Evolutionary conservation across 2,797 vertebrate species (phyloP).

Genomic region (Eulemur rubriventer): DNA sequence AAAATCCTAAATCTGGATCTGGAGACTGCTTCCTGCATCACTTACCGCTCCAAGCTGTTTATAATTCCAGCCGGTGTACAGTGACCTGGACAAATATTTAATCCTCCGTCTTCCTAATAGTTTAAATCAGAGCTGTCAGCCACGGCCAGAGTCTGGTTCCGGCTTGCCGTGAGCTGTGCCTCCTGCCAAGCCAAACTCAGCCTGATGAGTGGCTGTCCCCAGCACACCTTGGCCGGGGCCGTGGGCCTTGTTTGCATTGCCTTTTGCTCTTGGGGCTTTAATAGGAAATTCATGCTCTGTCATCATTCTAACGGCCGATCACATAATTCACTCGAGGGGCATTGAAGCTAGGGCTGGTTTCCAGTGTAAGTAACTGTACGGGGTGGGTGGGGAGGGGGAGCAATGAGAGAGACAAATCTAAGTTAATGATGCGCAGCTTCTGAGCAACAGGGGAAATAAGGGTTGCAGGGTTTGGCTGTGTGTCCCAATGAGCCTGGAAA

Average conservation of each 20-base stretch:
- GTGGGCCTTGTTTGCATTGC: constrained; percentile 52
- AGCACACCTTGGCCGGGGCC: constrained; percentile 62
- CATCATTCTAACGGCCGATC: constrained; percentile 63
- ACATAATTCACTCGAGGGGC: constrained; percentile 63
- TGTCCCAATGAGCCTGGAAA: background rate
- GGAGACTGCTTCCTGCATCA: constrained; percentile 66
- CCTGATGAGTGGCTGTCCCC: constrained; percentile 78
- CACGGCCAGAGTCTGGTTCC: constrained; percentile 63
- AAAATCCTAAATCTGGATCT: constrained; percentile 61
- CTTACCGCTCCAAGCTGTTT: constrained; percentile 54
- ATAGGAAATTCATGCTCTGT: constrained; percentile 72
- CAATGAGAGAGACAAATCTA: background rate
- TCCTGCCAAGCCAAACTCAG: constrained; percentile 77
- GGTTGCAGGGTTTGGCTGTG: background rate
- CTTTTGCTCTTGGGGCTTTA: constrained; percentile 60
- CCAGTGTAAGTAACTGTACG: constrained; percentile 52
- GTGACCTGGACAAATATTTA: constrained; percentile 81
- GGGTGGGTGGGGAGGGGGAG: background rate
- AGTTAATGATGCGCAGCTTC: constrained; percentile 49
- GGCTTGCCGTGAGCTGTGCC: background rate
- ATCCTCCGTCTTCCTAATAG: constrained; percentile 70
- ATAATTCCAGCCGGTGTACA: constrained; percentile 66
- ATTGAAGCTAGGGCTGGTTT: constrained; percentile 58
- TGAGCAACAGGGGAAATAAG: constrained; percentile 3
- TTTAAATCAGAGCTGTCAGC: constrained; percentile 76